Evolutionary conservation across 2,888 invertebrate species (phyloP), one percentile per base, ranked within the genome.

Genomic region (Cremastinae sp.): DNA sequence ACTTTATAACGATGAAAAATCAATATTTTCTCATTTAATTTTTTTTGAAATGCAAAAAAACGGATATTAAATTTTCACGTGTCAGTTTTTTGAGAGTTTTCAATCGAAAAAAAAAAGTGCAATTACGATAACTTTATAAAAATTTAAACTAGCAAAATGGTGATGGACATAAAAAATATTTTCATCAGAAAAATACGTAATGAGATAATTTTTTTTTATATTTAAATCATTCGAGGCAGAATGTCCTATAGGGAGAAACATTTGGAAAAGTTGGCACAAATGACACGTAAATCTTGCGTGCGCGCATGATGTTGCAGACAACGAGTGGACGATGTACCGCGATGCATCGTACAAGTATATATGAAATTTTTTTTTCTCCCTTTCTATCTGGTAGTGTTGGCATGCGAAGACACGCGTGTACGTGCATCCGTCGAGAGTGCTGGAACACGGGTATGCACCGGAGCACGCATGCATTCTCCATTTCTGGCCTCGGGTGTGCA

Each of bases 261-360:
- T 70, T 75, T 53, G 70, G 65, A 64, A 75, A 70, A 65, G 16
- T 55, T 39, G 14, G 28, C 61, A 59, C 55, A 59, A 59, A 70
- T 51, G 51, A 22, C 47, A 53, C 64, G 70, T 70, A 59, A 74
- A 70, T 70, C 65, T 65, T 47, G 75, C 39, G 70, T 68, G 56
- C 37, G 39, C 55, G 37, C 49, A n/a, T n/a, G 45, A 61, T 70
- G 59, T 59, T 55, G 39, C 53, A 14, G 69, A 65, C 69, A 53
- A 59, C 41, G n/a, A 43, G 12, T 22, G 22, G 41, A 22, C 49
- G 41, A 22, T 56, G 56, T 18, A 62, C 22, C 39, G 28, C 22
- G 61, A 35, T 41, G 35, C 20, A 55, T 5, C 12, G n/a, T 5
- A 9, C 12, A n/a, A n/a, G n/a, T n/a, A n/a, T n/a, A n/a, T n/a